Percentiles rank a stretch among this genome's conserved stretches.
phyloP scores from a whole-genome alignment of 2,113 vertebrate species.

The Marcusenius ussheri region DNA sequence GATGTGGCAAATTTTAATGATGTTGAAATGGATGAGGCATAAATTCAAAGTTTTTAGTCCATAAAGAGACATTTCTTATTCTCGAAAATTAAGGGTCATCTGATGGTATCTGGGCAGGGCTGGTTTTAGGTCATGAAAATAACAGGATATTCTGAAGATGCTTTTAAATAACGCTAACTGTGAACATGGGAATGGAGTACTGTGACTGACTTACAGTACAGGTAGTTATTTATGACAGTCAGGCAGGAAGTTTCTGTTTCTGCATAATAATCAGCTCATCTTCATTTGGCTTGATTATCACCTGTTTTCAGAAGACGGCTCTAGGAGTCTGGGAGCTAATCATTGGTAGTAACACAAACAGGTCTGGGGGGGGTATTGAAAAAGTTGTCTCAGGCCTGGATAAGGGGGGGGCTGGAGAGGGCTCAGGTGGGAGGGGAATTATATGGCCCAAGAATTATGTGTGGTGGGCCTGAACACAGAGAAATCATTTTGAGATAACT shows the following conservation, averaged over 20 bases:
- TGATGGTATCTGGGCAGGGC: background rate
- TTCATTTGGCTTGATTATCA: background rate
- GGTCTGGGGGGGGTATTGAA: too few relatives aligned
- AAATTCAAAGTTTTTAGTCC: background rate
- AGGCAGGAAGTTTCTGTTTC: background rate
- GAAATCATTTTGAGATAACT: background rate
- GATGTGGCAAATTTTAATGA: background rate
- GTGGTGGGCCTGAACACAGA: background rate
- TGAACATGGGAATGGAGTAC: background rate
- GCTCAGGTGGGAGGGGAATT: background rate
- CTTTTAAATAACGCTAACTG: background rate
- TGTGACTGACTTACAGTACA: background rate
- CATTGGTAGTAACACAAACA: background rate
- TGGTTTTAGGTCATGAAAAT: background rate
- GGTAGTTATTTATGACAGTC: background rate
- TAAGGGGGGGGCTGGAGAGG: too few relatives aligned
- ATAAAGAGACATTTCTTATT: background rate
- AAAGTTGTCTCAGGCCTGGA: too few relatives aligned
- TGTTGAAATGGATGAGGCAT: background rate
- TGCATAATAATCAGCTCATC: background rate
- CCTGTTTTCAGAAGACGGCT: background rate
- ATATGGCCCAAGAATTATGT: background rate
- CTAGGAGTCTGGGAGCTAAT: background rate
- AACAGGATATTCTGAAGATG: background rate
- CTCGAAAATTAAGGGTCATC: background rate